Percentiles rank a stretch among this genome's conserved stretches.
These are phyloP conservation scores for Drosophila nigromelanica DNA, from an alignment of 1,140 invertebrate species.

Conservation along the genomic window DNA sequence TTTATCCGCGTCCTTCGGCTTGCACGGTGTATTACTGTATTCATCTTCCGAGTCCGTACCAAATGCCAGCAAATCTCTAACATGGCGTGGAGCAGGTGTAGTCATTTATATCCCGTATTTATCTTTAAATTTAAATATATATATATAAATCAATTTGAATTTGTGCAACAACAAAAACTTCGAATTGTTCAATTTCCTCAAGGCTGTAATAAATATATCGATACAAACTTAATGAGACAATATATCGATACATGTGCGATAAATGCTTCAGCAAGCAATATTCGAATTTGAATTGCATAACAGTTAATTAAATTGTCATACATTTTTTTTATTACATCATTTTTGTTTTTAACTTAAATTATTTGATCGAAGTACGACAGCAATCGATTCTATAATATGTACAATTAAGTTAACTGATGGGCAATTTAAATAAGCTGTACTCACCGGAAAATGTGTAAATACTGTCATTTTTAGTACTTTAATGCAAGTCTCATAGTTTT, in stretches of 20 bases:
- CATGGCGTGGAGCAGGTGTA: slow-evolving; percentile 70
- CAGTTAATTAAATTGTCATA: neutral
- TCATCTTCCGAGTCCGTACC: slow-evolving; percentile 76
- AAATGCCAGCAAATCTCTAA: slow-evolving; percentile 66
- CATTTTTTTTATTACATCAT: neutral
- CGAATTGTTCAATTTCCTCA: slow-evolving; percentile 3
- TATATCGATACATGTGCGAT: neutral
- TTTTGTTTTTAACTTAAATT: neutral
- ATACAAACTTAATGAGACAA: neutral
- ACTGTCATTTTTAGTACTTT: too few relatives aligned
- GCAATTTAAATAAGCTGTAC: too few relatives aligned
- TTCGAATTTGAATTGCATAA: neutral
- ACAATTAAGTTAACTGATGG: too few relatives aligned
- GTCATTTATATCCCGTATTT: slow-evolving; percentile 44
- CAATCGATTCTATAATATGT: too few relatives aligned
- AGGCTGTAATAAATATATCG: slow-evolving; percentile 10
- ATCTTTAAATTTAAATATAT: too few relatives aligned
- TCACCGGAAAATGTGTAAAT: too few relatives aligned
- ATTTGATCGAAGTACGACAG: too few relatives aligned
- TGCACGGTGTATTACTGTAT: slow-evolving; percentile 60
- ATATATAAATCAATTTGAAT: slow-evolving; percentile 33
- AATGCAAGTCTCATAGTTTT: too few relatives aligned
- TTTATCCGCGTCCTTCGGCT: slow-evolving; percentile 34
- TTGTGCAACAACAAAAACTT: slow-evolving; percentile 34
- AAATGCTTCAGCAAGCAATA: neutral